Percentiles rank a stretch among this genome's conserved stretches.
Evolutionary conservation across 2,797 vertebrate genomes (phyloP).

Genomic region (Urocyon cinereoargenteus): DNA sequence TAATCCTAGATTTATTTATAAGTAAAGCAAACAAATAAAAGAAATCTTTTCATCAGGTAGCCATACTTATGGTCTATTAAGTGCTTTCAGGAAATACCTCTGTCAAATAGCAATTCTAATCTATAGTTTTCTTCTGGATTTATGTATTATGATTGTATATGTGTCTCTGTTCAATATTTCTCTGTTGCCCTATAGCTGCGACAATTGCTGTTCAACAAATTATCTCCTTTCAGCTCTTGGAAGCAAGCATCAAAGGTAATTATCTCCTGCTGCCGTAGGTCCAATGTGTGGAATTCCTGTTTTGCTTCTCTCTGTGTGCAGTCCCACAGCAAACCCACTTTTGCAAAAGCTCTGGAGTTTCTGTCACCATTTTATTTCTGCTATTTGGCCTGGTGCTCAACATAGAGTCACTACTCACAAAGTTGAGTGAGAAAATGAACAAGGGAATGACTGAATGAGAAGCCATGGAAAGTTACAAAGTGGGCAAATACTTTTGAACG

Average conservation of each 20-base stretch:
- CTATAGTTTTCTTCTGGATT: not conserved
- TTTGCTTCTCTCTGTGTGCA: not conserved
- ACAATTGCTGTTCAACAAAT: constrained; percentile 68
- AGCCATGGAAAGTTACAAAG: not conserved
- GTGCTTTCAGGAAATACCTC: not conserved
- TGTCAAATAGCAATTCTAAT: not conserved
- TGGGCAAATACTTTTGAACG: not conserved
- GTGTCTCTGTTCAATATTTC: not conserved
- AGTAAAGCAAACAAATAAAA: not conserved
- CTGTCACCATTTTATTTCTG: not conserved
- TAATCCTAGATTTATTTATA: not conserved
- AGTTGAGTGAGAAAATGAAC: not conserved
- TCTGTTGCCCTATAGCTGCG: constrained; percentile 67
- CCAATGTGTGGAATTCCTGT: not conserved
- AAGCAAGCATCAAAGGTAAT: constrained; percentile 77
- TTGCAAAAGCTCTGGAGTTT: not conserved
- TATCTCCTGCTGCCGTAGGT: not conserved
- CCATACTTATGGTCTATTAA: not conserved
- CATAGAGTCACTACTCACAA: not conserved
- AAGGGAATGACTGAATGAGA: not conserved
- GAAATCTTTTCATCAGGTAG: not conserved
- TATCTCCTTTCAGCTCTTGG: constrained; percentile 62
- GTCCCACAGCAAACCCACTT: not conserved
- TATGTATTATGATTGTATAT: not conserved
- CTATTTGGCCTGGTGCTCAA: not conserved